These are phyloP conservation scores for Aradophagus sp. DNA, from an alignment of 1,140 invertebrate genomes.

Conservation along the genomic window DNA sequence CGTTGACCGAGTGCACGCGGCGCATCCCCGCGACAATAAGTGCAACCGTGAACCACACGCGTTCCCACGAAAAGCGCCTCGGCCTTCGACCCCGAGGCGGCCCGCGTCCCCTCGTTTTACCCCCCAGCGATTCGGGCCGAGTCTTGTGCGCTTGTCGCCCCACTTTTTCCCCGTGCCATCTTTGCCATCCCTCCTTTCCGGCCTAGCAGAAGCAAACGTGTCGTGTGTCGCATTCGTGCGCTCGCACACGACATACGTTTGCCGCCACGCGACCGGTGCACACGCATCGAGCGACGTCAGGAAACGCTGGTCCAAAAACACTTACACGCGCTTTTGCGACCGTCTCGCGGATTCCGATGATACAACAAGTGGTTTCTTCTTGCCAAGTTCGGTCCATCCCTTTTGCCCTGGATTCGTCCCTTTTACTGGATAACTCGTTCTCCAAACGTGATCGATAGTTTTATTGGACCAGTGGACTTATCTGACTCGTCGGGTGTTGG, in stretches of 20 bases:
- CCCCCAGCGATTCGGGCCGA: slow-evolving; percentile 26
- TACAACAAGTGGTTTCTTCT: slow-evolving; percentile 45
- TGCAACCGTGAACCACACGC: slow-evolving; percentile 62
- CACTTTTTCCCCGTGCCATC: slow-evolving; percentile 45
- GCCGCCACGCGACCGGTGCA: slow-evolving; percentile 74
- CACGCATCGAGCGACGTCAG: slow-evolving; percentile 63
- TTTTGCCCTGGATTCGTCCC: neutral
- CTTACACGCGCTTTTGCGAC: slow-evolving; percentile 35
- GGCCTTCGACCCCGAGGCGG: slow-evolving; percentile 45
- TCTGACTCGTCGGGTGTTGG: no score
- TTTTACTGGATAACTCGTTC: no score
- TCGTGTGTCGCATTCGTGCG: slow-evolving; percentile 72
- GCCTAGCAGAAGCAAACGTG: slow-evolving; percentile 57
- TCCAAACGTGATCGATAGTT: no score
- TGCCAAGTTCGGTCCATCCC: slow-evolving; percentile 12
- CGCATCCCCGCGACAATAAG: slow-evolving; percentile 61
- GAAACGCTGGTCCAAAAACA: slow-evolving; percentile 45
- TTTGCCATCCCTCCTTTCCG: slow-evolving; percentile 51
- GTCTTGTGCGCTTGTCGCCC: slow-evolving; percentile 22
- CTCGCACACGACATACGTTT: slow-evolving; percentile 75
- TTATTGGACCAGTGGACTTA: no score
- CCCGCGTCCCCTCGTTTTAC: slow-evolving; percentile 12
- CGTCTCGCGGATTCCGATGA: slow-evolving; percentile 42
- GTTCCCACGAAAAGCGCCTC: slow-evolving; percentile 71
- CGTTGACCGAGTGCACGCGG: slow-evolving; percentile 61